Conservation (phyloP, 2,888 invertebrate genomes). For the Yponomeuta malinellus region DNA sequence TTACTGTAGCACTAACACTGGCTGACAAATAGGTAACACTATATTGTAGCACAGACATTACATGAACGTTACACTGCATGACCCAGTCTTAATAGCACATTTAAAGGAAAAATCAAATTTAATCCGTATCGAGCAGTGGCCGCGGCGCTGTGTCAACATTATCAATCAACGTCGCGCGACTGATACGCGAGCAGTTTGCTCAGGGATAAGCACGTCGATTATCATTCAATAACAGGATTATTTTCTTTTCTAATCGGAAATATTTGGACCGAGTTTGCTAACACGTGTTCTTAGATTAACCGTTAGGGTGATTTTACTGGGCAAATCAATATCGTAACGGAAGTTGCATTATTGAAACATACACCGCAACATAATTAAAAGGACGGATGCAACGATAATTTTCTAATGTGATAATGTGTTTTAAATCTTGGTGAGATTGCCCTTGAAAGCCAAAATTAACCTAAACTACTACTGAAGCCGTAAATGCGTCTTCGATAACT, state of each 20-base stretch:
- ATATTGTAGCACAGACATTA: neutral
- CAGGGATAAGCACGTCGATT: conserved; percentile 17
- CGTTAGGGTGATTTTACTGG: neutral
- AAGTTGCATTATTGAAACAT: neutral
- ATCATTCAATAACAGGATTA: conserved; percentile 56
- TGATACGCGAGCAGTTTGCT: conserved; percentile 11
- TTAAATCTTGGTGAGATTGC: neutral
- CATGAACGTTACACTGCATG: too few species aligned
- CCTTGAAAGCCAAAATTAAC: neutral
- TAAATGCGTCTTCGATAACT: conserved; percentile 3
- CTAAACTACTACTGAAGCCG: neutral
- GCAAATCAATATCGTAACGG: conserved; percentile 14
- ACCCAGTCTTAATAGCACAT: neutral
- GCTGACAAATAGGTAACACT: neutral
- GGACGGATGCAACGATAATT: too few species aligned
- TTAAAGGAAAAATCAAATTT: conserved; percentile 12
- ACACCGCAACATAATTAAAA: neutral
- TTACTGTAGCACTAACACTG: too few species aligned
- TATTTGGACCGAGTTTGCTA: conserved; percentile 41
- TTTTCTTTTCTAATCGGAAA: conserved; percentile 39
- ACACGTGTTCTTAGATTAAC: conserved; percentile 44
- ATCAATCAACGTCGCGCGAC: conserved; percentile 10
- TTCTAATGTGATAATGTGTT: neutral
- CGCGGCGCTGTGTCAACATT: conserved; percentile 6
- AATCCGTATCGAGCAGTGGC: conserved; percentile 9